Base-by-base conservation (phyloP, 2,113 vertebrate genomes). In the Grus americana region DNA sequence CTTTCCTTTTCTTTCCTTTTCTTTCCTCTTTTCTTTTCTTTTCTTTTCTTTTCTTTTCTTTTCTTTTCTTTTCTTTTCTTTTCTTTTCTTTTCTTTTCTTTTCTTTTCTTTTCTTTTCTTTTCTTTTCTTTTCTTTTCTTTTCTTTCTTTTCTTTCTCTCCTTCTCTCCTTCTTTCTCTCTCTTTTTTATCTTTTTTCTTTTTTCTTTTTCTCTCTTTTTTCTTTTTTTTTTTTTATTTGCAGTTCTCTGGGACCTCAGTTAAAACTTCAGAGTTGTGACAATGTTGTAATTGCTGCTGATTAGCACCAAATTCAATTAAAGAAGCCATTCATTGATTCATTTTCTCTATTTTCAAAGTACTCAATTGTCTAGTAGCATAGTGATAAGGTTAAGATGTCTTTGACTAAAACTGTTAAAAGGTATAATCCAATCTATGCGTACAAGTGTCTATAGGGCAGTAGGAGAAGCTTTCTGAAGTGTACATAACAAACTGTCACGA, bases 301-400 rank as follows among this genome's bases (percentile, higher is more conserved):
- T 92, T 93, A 88, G 42, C 72, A 78, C 29, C 49, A 15, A 50
- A 91, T 80, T 36, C 50, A 63, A 71, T 95, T 92, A 67, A 67
- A 42, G 30, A 88, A 79, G 27, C 29, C 27, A 44, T 75, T 95
- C 62, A 79, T 57, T 52, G 67, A 61, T 79, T 86, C 19, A 78
- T 88, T 95, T 92, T 81, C 74, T 95, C 71, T 38, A 23, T 54
- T 91, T 80, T 70, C 66, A 87, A 97, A 58, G 82, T 50, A 82
- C 54, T 92, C 32, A 29, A 1, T 73, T 97, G n/a, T 80, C 72
- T 91, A 73, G 16, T 85, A 36, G 12, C 49, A 79, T 65, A 87
- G 27, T 75, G 59, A 71, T 82, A 82, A 94, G 15, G 38, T 81
- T 91, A 91, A 92, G 23, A 36, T 27, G 8, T 81, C 63, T 78